A percentile compares a stretch with the other conserved stretches of the same genome.
Conservation (phyloP, 2,888 invertebrate genomes). For the Microplitis manilae region DNA sequence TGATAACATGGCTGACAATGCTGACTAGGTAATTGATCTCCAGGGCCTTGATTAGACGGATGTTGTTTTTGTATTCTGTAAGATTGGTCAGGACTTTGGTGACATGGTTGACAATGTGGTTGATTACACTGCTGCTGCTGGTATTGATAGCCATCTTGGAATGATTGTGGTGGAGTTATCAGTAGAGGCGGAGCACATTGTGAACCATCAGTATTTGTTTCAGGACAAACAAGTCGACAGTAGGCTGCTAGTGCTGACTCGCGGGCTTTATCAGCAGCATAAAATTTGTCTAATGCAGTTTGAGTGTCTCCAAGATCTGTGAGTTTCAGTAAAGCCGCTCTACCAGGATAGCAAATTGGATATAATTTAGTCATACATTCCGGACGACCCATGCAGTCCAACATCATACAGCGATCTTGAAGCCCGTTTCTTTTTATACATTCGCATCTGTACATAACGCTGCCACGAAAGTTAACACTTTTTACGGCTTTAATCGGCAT, state of each 20-base stretch:
- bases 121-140: not conserved
- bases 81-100: not conserved
- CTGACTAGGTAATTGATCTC: not conserved
- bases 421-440: slow-evolving; percentile 70
- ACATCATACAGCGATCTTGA: slow-evolving; percentile 69
- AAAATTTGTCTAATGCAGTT: slow-evolving; percentile 59
- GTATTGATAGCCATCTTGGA: not conserved
- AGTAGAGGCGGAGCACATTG: slow-evolving; percentile 1
- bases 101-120: not conserved
- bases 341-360: slow-evolving; percentile 66
- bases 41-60: not conserved
- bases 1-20: not conserved
- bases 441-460: slow-evolving; percentile 66
- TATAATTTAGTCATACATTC: slow-evolving; percentile 68
- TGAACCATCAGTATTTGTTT: slow-evolving; percentile 22
- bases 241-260: slow-evolving; percentile 63
- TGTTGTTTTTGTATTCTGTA: not conserved
- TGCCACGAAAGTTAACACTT: slow-evolving; percentile 66
- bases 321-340: slow-evolving; percentile 61
- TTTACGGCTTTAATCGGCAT: slow-evolving; percentile 59
- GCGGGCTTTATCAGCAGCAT: slow-evolving; percentile 59
- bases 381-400: slow-evolving; percentile 67
- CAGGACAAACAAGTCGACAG: slow-evolving; percentile 58
- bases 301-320: slow-evolving; percentile 63
- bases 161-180: not conserved